Conservation (phyloP, 2,797 vertebrate species). For the Artibeus jamaicensis region DNA sequence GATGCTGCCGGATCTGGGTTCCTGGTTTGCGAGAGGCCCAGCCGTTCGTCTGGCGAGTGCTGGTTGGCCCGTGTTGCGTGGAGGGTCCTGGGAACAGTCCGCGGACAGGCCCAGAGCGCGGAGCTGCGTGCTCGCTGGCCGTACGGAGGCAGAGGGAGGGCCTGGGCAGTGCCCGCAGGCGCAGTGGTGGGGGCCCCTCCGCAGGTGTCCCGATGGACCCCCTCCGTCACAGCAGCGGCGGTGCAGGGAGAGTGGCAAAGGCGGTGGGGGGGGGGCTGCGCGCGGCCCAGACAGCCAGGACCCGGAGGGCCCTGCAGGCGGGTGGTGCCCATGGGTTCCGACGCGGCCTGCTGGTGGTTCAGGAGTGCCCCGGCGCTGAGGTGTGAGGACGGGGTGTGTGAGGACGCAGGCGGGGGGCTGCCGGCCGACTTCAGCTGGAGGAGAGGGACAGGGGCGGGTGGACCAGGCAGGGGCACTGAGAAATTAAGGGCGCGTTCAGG, state of each 20-base stretch:
- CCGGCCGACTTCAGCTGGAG: neutral
- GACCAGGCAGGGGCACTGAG: neutral
- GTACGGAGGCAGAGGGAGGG: neutral
- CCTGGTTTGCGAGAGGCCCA: fast-evolving
- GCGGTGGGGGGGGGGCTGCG: no score
- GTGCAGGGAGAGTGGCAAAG: no score
- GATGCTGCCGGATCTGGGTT: fast-evolving
- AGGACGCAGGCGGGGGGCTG: neutral
- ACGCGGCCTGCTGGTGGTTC: neutral
- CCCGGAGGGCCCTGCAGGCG: fast-evolving
- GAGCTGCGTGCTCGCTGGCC: fast-evolving
- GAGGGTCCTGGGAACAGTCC: fast-evolving
- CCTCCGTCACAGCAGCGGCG: fast-evolving
- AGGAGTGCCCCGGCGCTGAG: neutral
- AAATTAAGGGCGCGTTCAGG: fast-evolving
- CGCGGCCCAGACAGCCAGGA: fast-evolving
- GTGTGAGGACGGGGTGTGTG: neutral
- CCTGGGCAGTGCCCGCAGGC: fast-evolving
- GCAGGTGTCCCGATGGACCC: neutral
- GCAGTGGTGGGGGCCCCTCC: fast-evolving
- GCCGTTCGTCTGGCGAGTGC: neutral
- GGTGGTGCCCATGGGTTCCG: neutral
- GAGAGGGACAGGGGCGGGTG: fast-evolving
- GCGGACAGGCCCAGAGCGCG: fast-evolving
- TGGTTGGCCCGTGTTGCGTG: neutral